Evolutionary conservation across 2,888 invertebrate species (phyloP).

Genomic region (Drosophila flavopinicola): DNA sequence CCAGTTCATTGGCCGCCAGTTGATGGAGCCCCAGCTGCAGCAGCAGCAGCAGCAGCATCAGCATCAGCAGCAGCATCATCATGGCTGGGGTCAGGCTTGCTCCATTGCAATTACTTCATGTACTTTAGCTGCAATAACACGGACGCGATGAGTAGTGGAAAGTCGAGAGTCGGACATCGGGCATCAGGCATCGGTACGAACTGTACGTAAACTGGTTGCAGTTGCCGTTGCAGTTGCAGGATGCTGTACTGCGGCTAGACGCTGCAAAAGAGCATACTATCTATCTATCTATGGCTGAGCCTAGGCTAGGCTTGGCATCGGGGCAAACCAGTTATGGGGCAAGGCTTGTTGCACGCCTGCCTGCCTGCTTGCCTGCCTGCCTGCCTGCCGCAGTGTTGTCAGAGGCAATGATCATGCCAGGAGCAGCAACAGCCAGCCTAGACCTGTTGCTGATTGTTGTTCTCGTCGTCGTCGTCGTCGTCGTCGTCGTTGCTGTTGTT

Average conservation of each 20-base stretch:
- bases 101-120: conserved; percentile 78
- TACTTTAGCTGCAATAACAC: conserved; percentile 77
- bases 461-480: conserved; percentile 10
- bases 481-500: conserved; percentile 20
- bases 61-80: conserved; percentile 42
- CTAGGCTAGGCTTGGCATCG: conserved; percentile 19
- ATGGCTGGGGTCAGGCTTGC: conserved; percentile 53
- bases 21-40: conserved; percentile 43
- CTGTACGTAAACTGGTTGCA: conserved; percentile 77
- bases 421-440: conserved; percentile 64
- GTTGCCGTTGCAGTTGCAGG: conserved; percentile 39
- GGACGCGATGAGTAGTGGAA: conserved; percentile 55
- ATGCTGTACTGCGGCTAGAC: conserved; percentile 47
- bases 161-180: conserved; percentile 36
- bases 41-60: conserved; percentile 35
- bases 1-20: conserved; percentile 71
- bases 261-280: conserved; percentile 52
- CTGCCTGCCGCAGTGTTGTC: conserved; percentile 45
- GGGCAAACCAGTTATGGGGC: conserved; percentile 71
- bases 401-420: conserved; percentile 62
- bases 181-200: too few relatives aligned
- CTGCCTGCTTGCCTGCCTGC: too few relatives aligned
- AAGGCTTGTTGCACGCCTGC: conserved; percentile 67
- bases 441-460: conserved; percentile 63
- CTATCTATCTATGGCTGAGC: conserved; percentile 68